Evolutionary conservation across 2,113 vertebrate genomes (phyloP), one percentile per base, ranked within the genome.

Genomic region (Oceanites oceanicus): DNA sequence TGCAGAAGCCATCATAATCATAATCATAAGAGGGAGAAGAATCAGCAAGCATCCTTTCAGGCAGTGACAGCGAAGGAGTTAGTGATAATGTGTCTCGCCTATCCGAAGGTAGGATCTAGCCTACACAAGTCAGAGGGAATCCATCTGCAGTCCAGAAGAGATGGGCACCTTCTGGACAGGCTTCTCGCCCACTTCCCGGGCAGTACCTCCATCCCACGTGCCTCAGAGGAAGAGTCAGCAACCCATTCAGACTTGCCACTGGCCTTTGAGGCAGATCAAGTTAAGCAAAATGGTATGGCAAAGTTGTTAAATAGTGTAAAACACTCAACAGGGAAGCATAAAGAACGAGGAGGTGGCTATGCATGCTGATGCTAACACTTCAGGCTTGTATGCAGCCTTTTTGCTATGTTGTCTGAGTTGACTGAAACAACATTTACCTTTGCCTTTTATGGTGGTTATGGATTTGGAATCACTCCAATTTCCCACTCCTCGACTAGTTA

Each of bases 391-490:
- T 6, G 47, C 66, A 34, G 47, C 45, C 19, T 88, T 62, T 79
- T 30, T 47, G 42, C 45, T 38, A 11, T 3, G 23, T 44, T 23
- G 32, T 65, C 74, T 0, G 3, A 53, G 50, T 11, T 18, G 20
- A 42, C 36, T 10, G 5, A 76, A 89, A 82, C 30, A 52, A 8
- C 74, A 9, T 27, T 97, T 95, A 98, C 95, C 97, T 98, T 98
- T 97, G 98, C 99, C 99, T 99, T 98, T 99, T 38, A 97, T 53
- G 14, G 99, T 99, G 81, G 98, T 99, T 65, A 99, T 99, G 92
- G 98, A 98, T 97, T 99, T 99, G 40, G 98, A 92, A 70, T 99
- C 99, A 1, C 98, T 99, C 99, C 99, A 99, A 55, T 99, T 99
- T 47, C 99, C 99, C 29, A 99, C 98, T 14, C 99, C 99, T 87